These are phyloP conservation scores for Lasioglossum morio DNA, from an alignment of 2,888 invertebrate species.

Conservation along the genomic window DNA sequence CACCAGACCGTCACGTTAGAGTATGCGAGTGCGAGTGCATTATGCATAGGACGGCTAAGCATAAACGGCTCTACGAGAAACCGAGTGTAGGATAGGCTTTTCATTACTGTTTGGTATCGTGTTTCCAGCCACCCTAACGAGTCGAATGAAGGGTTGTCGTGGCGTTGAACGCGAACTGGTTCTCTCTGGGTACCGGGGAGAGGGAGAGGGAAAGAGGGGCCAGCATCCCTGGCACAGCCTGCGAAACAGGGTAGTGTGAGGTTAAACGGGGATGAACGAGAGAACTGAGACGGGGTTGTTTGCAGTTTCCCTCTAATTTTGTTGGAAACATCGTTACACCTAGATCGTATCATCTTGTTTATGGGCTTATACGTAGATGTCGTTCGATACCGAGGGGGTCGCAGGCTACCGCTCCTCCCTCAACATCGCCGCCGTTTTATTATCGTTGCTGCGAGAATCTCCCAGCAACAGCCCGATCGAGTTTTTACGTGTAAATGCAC, in stretches of 20 bases:
- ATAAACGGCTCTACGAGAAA: constrained; percentile 73
- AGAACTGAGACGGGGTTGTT: constrained; percentile 79
- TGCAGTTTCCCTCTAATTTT: constrained; percentile 82
- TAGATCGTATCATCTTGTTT: constrained; percentile 81
- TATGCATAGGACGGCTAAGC: constrained; percentile 65
- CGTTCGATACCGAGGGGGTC: constrained; percentile 61
- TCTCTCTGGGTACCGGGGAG: neutral
- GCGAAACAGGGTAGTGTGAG: constrained; percentile 55
- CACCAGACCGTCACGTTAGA: neutral
- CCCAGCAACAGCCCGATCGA: constrained; percentile 20
- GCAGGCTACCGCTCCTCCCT: neutral
- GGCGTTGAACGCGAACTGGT: constrained; percentile 66
- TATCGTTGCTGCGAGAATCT: constrained; percentile 52
- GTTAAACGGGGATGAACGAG: constrained; percentile 78
- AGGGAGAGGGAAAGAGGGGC: constrained; percentile 20
- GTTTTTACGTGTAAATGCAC: constrained; percentile 29
- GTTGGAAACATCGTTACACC: constrained; percentile 81
- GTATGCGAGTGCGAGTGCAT: constrained; percentile 49
- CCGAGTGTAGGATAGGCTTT: constrained; percentile 77
- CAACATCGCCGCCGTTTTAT: constrained; percentile 68
- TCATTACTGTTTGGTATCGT: constrained; percentile 81
- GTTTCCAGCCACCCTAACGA: constrained; percentile 80
- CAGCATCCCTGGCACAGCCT: constrained; percentile 30
- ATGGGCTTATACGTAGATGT: constrained; percentile 77
- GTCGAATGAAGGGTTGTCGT: constrained; percentile 82